Evolutionary conservation across 2,797 vertebrate genomes (phyloP).

Genomic region (Halcyon leucocephala): DNA sequence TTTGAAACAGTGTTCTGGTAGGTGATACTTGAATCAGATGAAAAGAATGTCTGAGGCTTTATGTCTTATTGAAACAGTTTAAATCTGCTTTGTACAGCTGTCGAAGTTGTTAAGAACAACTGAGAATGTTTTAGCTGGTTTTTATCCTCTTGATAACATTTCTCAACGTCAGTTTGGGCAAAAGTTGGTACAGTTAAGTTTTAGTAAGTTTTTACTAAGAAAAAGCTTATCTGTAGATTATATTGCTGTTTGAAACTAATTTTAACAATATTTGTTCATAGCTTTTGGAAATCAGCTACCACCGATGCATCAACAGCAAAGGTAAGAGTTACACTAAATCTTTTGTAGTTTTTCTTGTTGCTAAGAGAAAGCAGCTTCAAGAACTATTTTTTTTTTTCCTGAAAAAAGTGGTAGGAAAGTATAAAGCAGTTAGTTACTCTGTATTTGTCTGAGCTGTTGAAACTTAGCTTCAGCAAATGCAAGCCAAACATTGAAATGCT

Average conservation of each 20-base stretch:
- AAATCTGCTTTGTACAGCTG: background rate
- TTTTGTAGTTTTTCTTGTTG: background rate
- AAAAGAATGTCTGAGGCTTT: background rate
- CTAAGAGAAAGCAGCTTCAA: background rate
- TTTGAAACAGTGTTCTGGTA: conserved; percentile 45
- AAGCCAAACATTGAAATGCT: background rate
- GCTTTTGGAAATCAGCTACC: conserved; percentile 91
- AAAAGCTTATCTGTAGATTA: background rate
- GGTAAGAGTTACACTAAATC: conserved; percentile 74
- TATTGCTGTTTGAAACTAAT: background rate
- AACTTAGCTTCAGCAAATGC: background rate
- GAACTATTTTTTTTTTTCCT: background rate
- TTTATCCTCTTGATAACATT: background rate
- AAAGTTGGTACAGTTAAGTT: background rate
- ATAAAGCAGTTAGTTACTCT: background rate
- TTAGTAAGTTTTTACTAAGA: background rate
- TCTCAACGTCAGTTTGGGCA: background rate
- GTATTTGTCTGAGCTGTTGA: background rate
- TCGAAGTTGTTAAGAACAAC: background rate
- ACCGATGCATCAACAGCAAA: conserved; percentile 88
- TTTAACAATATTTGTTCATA: conserved; percentile 60
- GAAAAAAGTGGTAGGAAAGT: accelerated
- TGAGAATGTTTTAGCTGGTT: background rate
- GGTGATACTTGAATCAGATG: background rate
- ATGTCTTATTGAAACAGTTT: background rate